Evolutionary conservation across 2,113 vertebrate species (phyloP).

Genomic region (Rhea americana): DNA sequence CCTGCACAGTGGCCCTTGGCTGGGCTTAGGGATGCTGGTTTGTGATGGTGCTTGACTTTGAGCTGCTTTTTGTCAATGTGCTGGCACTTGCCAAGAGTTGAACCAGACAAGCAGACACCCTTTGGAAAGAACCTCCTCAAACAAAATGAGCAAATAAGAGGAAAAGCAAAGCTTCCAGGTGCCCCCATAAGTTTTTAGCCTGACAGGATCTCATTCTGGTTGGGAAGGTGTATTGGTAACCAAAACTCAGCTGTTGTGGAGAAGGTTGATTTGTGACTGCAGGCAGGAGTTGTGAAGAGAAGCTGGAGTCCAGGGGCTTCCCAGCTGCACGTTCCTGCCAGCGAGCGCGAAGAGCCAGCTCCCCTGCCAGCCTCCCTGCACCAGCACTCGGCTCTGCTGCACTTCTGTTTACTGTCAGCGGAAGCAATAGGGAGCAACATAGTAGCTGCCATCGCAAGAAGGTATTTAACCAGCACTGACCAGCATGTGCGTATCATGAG

Average conservation of each 20-base stretch:
- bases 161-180: background rate
- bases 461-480: background rate
- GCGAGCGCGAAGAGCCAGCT: background rate
- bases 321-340: rapidly evolving
- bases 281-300: background rate
- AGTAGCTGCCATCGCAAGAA: background rate
- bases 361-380: rapidly evolving
- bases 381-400: rapidly evolving
- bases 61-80: background rate
- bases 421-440: rapidly evolving
- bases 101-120: background rate
- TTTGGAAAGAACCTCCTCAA: background rate
- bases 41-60: background rate
- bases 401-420: background rate
- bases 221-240: rapidly evolving
- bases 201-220: background rate
- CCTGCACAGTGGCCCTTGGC: background rate
- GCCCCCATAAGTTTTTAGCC: background rate
- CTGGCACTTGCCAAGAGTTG: background rate
- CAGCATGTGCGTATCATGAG: rapidly evolving
- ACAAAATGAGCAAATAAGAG: background rate
- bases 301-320: rapidly evolving
- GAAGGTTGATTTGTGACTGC: background rate
- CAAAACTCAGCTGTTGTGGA: background rate
- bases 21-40: background rate